phyloP scores from a whole-genome alignment of 2,888 invertebrate genomes.

The Nymphalis urticae region DNA sequence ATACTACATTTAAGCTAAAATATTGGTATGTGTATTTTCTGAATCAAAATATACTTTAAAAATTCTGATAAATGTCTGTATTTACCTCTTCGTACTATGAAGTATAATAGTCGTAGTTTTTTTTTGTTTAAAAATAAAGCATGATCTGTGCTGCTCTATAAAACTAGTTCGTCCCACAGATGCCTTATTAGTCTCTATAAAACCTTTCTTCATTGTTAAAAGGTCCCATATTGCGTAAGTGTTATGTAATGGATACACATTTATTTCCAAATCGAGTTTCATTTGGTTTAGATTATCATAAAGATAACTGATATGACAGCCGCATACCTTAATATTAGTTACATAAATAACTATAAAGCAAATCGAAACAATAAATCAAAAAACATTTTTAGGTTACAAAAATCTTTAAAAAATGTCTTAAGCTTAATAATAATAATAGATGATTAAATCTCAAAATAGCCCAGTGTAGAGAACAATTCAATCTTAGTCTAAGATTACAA shows the following conservation, averaged over 20 bases:
- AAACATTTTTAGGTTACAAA: neutral
- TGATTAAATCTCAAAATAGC: no score
- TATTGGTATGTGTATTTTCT: no score
- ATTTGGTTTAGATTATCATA: conserved; percentile 27
- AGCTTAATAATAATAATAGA: no score
- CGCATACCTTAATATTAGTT: neutral
- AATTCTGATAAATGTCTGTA: no score
- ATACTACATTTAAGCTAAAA: no score
- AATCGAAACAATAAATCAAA: neutral
- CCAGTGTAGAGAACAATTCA: no score
- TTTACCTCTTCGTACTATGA: no score
- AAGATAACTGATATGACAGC: conserved; percentile 17
- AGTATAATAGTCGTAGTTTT: no score
- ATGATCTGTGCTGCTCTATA: conserved; percentile 12
- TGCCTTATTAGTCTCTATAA: conserved; percentile 28
- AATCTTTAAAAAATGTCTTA: no score
- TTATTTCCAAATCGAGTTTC: conserved; percentile 29
- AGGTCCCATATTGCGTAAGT: conserved; percentile 34
- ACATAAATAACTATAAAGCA: neutral
- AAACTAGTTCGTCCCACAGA: conserved; percentile 27
- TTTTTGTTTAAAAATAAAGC: neutral
- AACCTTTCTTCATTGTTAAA: conserved; percentile 34
- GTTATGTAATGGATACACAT: conserved; percentile 28
- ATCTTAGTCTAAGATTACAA: no score
- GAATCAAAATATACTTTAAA: no score